Conservation (phyloP, 23 tunicate species). For the Styela plicata region DNA sequence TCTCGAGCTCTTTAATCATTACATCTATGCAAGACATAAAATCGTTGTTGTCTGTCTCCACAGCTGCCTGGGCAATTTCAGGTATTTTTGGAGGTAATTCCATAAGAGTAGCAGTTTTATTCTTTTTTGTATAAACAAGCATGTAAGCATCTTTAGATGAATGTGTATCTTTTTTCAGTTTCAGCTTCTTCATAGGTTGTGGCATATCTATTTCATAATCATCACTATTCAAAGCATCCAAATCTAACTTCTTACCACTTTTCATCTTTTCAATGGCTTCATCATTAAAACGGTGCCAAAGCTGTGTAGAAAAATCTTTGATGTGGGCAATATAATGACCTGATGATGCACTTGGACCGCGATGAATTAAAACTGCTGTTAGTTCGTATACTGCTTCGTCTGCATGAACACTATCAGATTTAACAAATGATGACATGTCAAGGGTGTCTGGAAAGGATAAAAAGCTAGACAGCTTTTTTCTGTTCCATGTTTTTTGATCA, state of each 20-base stretch:
- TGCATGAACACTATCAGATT: not conserved
- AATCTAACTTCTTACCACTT: conserved; percentile 62
- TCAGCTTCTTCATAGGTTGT: conserved; percentile 41
- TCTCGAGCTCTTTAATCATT: not conserved
- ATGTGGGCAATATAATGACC: conserved; percentile 87
- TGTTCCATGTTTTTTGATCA: conserved; percentile 45
- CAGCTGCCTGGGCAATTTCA: conserved; percentile 20
- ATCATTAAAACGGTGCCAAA: conserved; percentile 82
- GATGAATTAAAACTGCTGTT: conserved; percentile 81
- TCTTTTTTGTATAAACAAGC: conserved; percentile 61
- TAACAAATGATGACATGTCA: conserved; percentile 50
- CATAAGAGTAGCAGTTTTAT: not conserved
- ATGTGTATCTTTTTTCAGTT: conserved; percentile 45
- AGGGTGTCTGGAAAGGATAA: conserved; percentile 77
- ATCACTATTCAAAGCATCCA: conserved; percentile 27
- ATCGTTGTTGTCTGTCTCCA: conserved; percentile 43
- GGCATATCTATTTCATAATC: conserved; percentile 23
- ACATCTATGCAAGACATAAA: conserved; percentile 12
- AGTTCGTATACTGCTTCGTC: conserved; percentile 34
- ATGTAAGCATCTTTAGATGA: conserved; percentile 91
- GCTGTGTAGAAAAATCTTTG: conserved; percentile 25
- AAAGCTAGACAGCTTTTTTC: conserved; percentile 43
- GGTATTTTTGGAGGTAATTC: conserved; percentile 26
- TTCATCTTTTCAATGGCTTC: conserved; percentile 69
- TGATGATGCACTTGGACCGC: conserved; percentile 81